Evolutionary conservation across 1,140 invertebrate genomes (phyloP).

Genomic region (Melipona quadrifasciata): DNA sequence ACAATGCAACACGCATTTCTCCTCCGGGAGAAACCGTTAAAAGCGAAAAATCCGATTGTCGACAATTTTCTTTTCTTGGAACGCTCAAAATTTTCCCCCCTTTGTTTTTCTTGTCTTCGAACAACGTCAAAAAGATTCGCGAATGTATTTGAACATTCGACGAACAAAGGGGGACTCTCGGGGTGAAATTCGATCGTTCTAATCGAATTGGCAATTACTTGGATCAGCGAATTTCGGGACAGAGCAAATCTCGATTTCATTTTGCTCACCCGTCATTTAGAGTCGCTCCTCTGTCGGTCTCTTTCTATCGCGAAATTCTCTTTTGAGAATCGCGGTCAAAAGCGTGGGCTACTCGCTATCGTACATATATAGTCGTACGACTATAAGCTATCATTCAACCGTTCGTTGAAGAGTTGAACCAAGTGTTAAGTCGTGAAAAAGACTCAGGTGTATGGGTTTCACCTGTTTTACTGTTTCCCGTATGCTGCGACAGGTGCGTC

Average conservation of each 20-base stretch:
- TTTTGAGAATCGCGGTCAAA: too few relatives aligned
- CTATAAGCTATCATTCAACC: slow-evolving; percentile 27
- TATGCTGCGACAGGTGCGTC: slow-evolving; percentile 77
- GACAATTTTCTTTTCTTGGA: neutral
- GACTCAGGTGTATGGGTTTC: slow-evolving; percentile 73
- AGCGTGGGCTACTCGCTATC: too few relatives aligned
- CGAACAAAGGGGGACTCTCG: too few relatives aligned
- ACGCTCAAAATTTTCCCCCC: too few relatives aligned
- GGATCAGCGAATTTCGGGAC: slow-evolving; percentile 18
- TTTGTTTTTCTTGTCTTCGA: too few relatives aligned
- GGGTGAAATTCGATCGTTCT: slow-evolving; percentile 13
- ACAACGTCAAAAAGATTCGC: too few relatives aligned
- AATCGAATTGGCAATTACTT: slow-evolving; percentile 56
- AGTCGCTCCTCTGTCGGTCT: too few relatives aligned
- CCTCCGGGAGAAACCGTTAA: slow-evolving; percentile 76
- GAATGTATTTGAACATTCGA: too few relatives aligned
- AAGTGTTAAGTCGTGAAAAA: slow-evolving; percentile 75
- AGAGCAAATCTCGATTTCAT: neutral
- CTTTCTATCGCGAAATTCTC: neutral
- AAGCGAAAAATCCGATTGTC: slow-evolving; percentile 78
- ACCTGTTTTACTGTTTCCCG: slow-evolving; percentile 81
- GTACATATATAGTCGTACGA: neutral
- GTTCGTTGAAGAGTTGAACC: slow-evolving; percentile 43
- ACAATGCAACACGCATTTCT: slow-evolving; percentile 61
- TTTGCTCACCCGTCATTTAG: too few relatives aligned